Evolutionary conservation across 2,888 invertebrate species (phyloP), one percentile per base, ranked within the genome.

Genomic region (Aethes cnicana): DNA sequence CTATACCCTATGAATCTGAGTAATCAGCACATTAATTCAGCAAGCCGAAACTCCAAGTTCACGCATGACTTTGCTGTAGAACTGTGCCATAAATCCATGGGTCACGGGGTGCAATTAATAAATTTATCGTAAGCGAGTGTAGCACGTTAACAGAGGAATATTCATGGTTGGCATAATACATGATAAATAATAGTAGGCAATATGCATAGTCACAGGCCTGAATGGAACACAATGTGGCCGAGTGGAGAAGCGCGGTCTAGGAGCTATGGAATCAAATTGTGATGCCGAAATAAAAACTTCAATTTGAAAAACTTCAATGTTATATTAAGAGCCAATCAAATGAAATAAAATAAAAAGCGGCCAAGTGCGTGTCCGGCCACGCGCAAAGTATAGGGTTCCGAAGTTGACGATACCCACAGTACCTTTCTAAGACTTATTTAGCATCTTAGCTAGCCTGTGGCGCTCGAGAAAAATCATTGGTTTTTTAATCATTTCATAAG

Each of bases 61-160:
- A 39, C 32, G 37, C 37, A 52, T 52, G 52, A 52, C 44, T 46
- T 32, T 39, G 52, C n/a, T 30, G 30, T 32, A 41, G 32, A 52
- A 39, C 23, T 46, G 20, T 46, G 37, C 46, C 44, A 46, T 52
- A 52, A 52, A 52, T 52, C 18, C 12, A 9, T 1, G 39, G 52
- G 52, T 52, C 52, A 46, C 9, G 32, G 50, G 46, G 43, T 30
- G 46, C 52, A 52, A 52, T 52, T 52, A 52, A 52, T 52, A 52
- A 52, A 52, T 52, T 52, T 52, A 52, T 36, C 43, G 36, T 44
- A 26, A 39, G 30, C 20, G 25, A 44, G 41, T 43, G 37, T 47
- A 66, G 72, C 69, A 69, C 74, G 81, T 77, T 82, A 86, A 84
- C 85, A 81, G 75, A 69, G 75, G 78, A 84, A 84, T 84, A 84